A percentile compares a stretch with the other conserved stretches of the same genome.
These are phyloP conservation scores for Triplophysa dalaica DNA, from an alignment of 2,113 vertebrate species.

Conservation along the genomic window DNA sequence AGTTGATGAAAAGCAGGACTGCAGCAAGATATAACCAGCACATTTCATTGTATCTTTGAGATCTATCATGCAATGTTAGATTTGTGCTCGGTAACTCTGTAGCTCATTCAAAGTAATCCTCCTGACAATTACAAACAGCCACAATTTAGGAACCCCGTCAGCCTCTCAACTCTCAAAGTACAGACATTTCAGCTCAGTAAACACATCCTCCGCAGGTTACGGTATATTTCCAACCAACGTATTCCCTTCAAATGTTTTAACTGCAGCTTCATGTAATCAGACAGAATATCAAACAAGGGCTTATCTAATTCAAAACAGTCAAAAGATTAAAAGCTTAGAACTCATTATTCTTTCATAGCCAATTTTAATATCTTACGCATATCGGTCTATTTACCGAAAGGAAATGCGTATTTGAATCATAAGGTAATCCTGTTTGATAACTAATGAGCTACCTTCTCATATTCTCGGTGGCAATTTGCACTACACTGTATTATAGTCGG, in stretches of 20 bases:
- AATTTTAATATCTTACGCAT: slow-evolving; percentile 58
- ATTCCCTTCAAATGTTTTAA: slow-evolving; percentile 28
- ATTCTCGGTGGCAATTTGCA: slow-evolving; percentile 38
- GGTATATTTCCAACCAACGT: slow-evolving; percentile 13
- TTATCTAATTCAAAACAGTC: slow-evolving; percentile 48
- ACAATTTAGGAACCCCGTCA: background rate
- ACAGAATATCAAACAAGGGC: slow-evolving; percentile 48
- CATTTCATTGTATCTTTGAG: background rate
- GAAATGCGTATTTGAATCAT: slow-evolving; percentile 34
- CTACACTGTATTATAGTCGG: slow-evolving; percentile 45
- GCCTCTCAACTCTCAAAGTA: background rate
- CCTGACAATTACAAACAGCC: no score
- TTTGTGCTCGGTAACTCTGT: background rate
- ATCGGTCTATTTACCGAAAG: slow-evolving; percentile 53
- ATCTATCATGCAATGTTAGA: background rate
- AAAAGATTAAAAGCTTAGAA: slow-evolving; percentile 53
- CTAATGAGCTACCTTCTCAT: slow-evolving; percentile 23
- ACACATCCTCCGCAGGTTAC: background rate
- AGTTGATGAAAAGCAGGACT: background rate
- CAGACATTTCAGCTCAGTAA: background rate
- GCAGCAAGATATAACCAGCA: background rate
- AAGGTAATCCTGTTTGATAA: slow-evolving; percentile 26
- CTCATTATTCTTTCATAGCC: slow-evolving; percentile 52
- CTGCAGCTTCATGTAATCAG: slow-evolving; percentile 41
- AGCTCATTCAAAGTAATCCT: no score